Evolutionary conservation across 1,140 invertebrate species (phyloP), one percentile per base, ranked within the genome.

Genomic region (Papilio helenus): DNA sequence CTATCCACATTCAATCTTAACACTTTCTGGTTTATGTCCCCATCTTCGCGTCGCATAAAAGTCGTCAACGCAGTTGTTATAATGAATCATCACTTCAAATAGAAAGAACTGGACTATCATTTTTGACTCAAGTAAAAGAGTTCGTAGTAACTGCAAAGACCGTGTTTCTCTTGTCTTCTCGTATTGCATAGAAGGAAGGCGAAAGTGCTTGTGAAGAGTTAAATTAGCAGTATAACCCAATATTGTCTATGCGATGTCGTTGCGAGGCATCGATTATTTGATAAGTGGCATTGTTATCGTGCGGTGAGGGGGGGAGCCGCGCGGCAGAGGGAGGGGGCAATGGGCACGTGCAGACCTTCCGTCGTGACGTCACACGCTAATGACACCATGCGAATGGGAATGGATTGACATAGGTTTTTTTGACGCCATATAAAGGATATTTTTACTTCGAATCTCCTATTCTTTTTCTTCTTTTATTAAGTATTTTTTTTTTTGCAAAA

Each of bases 201-300:
- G 61, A 29, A 29, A 68, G 61, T 68, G 61, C 14, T 68, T 68
- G 26, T 68, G 20, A 61, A 20, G 58, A 23, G 20, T 26, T 61
- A 34, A 68, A 68, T 68, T 68, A 68, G 61, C 14, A 29, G 1
- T 29, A 18, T 29, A 3, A 68, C 34, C 29, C 58, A 61, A 61
- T 16, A 77, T 65, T 77, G 76, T 72, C 20, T 39, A 55, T 79
- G n/a, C 61, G 26, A 72, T 5, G 26, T 23, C 73, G 82, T 83
- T 85, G 89, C 85, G 84, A 80, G 85, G 85, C 86, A 92, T 92
- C 87, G 89, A 92, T 92, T 92, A 92, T 92, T 92, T 91, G 90
- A 91, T 92, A 90, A 90, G 87, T 87, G 80, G 82, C 78, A 73
- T 82, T 86, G 85, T 87, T 90, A 90, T 90, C 86, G 85, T 79